Conservation (phyloP, 35 echinoderm and acorn worm genomes). For the Hemicentrotus pulcherrimus region DNA sequence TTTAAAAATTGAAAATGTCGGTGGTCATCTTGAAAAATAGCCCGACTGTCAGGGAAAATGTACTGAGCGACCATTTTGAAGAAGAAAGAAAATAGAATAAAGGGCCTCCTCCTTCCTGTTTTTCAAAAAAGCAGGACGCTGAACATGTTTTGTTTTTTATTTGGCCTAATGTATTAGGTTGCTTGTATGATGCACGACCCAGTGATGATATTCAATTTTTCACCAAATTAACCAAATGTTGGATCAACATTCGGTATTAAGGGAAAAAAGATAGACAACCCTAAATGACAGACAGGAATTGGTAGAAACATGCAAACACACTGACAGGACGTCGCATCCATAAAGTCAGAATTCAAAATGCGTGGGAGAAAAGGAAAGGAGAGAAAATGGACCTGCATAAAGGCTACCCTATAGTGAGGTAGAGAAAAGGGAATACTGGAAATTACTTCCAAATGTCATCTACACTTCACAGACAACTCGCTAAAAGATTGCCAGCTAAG, state of each 20-base stretch:
- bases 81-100: no score
- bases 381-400: background rate
- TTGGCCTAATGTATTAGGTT: no score
- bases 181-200: no score
- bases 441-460: constrained; percentile 29
- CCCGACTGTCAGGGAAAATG: no score
- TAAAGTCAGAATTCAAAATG: background rate
- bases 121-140: no score
- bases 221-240: no score
- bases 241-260: background rate
- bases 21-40: no score
- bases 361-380: background rate
- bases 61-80: no score
- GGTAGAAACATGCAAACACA: background rate
- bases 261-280: background rate
- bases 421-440: background rate
- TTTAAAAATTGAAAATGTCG: no score
- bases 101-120: no score
- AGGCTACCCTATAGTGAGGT: background rate
- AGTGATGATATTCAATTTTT: no score
- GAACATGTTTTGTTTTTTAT: no score
- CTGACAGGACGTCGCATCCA: background rate
- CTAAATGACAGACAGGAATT: background rate
- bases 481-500: constrained; percentile 40
- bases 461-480: constrained; percentile 32